A percentile compares a stretch with the other conserved stretches of the same genome.
These are phyloP conservation scores for Micrastur ruficollis DNA, from an alignment of 2,797 vertebrate genomes.

Conservation along the genomic window DNA sequence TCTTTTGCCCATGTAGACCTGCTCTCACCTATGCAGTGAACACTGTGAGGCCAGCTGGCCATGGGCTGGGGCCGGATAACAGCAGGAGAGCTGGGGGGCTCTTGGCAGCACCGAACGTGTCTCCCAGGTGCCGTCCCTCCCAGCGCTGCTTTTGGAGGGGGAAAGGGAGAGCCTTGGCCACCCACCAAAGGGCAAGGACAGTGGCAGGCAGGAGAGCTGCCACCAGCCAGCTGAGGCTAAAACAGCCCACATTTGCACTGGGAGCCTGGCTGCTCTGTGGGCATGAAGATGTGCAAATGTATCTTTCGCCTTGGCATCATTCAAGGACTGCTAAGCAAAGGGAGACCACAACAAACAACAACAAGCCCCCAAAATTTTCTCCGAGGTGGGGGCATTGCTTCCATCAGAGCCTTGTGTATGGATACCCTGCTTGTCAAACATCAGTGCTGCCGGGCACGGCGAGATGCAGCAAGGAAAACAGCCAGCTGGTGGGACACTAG, in stretches of 20 bases:
- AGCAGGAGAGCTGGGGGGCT: neutral
- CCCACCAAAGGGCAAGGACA: neutral
- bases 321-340: neutral
- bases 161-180: neutral
- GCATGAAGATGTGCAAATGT: neutral
- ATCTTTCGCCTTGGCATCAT: neutral
- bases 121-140: neutral
- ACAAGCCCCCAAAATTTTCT: accelerated
- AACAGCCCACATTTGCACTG: neutral
- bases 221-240: neutral
- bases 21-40: neutral
- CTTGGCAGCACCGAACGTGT: neutral
- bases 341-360: neutral
- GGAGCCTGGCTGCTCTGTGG: neutral
- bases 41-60: no score
- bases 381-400: no score
- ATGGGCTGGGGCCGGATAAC: neutral
- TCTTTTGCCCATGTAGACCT: neutral
- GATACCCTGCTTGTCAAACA: neutral
- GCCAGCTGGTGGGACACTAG: neutral
- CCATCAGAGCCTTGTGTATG: neutral
- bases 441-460: accelerated
- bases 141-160: neutral
- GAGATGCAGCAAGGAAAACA: neutral
- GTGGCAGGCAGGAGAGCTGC: neutral